Conservation (phyloP, 2,888 invertebrate species). For the Rhynchonema sp. region DNA sequence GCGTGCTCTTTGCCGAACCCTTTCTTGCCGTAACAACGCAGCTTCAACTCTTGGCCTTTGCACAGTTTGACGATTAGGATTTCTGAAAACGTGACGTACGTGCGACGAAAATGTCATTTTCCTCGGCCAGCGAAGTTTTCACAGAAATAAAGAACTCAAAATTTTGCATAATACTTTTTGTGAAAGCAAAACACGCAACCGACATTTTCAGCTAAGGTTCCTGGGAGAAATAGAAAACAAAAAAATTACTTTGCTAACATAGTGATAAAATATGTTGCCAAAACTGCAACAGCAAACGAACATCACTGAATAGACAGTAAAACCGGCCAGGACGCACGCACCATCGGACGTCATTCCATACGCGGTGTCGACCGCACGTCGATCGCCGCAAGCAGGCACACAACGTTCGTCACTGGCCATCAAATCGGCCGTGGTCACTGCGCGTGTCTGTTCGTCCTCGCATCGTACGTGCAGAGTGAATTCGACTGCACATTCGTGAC, state of each 20-base stretch:
- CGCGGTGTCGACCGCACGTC: background rate
- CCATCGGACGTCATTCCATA: background rate
- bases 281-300: background rate
- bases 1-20: slow-evolving; percentile 93
- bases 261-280: background rate
- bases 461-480: slow-evolving; percentile 91
- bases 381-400: slow-evolving; percentile 13
- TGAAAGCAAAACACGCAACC: no score
- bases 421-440: slow-evolving; percentile 88
- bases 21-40: slow-evolving; percentile 89
- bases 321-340: background rate
- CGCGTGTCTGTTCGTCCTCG: slow-evolving; percentile 72
- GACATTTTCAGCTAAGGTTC: no score
- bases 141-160: background rate
- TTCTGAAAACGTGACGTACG: slow-evolving; percentile 30
- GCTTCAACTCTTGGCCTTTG: slow-evolving; percentile 72
- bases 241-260: no score
- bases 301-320: no score
- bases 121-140: no score
- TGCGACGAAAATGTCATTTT: no score
- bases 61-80: slow-evolving; percentile 51
- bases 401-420: slow-evolving; percentile 10
- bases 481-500: slow-evolving; percentile 89
- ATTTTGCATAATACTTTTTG: no score
- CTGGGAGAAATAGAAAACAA: no score